Conservation (phyloP, 2,888 invertebrate species). For the Lissocephala sabroskyi region DNA sequence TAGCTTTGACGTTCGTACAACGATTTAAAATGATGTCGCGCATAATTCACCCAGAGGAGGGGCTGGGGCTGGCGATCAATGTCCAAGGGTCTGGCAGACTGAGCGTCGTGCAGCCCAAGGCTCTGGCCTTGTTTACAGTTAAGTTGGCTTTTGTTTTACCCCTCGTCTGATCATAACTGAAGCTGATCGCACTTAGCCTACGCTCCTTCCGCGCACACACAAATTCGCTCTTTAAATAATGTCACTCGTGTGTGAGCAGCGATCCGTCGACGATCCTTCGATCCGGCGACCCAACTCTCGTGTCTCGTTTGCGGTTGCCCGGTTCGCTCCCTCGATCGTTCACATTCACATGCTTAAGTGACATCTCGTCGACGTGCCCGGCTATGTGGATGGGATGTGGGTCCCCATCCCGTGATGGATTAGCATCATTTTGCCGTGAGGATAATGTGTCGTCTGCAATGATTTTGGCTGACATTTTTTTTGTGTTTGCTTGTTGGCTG, state of each 20-base stretch:
- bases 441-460: conserved; percentile 69
- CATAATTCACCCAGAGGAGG: conserved; percentile 52
- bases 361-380: conserved; percentile 40
- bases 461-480: conserved; percentile 58
- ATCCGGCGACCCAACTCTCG: conserved; percentile 7
- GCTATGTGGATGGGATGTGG: conserved; percentile 28
- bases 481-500: conserved; percentile 9
- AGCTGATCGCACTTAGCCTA: conserved; percentile 52
- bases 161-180: conserved; percentile 64
- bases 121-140: conserved; percentile 52
- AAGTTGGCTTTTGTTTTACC: conserved; percentile 63
- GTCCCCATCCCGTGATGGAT: conserved; percentile 70
- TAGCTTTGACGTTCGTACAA: conserved; percentile 61
- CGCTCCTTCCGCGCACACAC: conserved; percentile 27
- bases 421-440: conserved; percentile 70
- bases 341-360: conserved; percentile 53
- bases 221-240: conserved; percentile 38
- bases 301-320: conserved; percentile 1
- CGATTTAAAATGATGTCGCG: conserved; percentile 68
- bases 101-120: conserved; percentile 37
- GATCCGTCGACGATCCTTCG: too few species aligned
- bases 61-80: conserved; percentile 16
- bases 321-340: neutral
- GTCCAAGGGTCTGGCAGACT: conserved; percentile 46
- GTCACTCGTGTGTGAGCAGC: conserved; percentile 17